phyloP scores from a whole-genome alignment of 2,797 vertebrate species.

The Gephyroberyx darwinii region DNA sequence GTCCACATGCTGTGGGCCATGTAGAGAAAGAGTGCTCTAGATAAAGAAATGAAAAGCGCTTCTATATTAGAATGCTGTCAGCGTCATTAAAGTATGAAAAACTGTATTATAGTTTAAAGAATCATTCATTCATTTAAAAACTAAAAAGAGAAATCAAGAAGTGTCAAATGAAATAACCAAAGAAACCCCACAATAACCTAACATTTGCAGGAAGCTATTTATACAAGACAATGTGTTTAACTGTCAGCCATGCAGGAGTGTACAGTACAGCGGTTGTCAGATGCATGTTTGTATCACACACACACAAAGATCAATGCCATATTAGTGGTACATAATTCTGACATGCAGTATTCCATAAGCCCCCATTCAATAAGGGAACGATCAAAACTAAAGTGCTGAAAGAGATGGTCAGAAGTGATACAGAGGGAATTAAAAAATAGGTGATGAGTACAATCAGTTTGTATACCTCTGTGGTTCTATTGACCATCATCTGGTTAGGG shows the following conservation, averaged over 20 bases:
- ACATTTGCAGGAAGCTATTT: slow-evolving; percentile 28
- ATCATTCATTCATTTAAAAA: not conserved
- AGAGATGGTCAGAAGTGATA: slow-evolving; percentile 51
- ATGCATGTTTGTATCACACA: slow-evolving; percentile 51
- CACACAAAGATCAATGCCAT: not conserved
- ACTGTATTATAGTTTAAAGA: slow-evolving; percentile 15
- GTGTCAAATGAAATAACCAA: slow-evolving; percentile 12
- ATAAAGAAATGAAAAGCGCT: slow-evolving; percentile 8
- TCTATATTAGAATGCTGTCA: not conserved
- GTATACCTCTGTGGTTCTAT: slow-evolving; percentile 99
- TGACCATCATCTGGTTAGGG: slow-evolving; percentile 98
- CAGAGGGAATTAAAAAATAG: slow-evolving; percentile 29
- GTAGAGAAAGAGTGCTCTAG: slow-evolving; percentile 45
- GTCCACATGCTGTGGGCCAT: slow-evolving; percentile 52
- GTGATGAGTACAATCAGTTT: slow-evolving; percentile 47
- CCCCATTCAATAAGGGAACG: slow-evolving; percentile 16
- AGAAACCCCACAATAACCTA: slow-evolving; percentile 21
- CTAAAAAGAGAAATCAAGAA: not conserved
- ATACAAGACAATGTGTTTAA: slow-evolving; percentile 37
- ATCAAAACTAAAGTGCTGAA: slow-evolving; percentile 46
- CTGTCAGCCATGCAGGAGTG: slow-evolving; percentile 68
- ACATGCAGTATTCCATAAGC: slow-evolving; percentile 57
- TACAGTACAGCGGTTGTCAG: slow-evolving; percentile 28
- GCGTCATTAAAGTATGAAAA: not conserved
- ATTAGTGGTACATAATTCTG: slow-evolving; percentile 30